Evolutionary conservation across 2,113 vertebrate species (phyloP).

Genomic region (Rafetus swinhoei): DNA sequence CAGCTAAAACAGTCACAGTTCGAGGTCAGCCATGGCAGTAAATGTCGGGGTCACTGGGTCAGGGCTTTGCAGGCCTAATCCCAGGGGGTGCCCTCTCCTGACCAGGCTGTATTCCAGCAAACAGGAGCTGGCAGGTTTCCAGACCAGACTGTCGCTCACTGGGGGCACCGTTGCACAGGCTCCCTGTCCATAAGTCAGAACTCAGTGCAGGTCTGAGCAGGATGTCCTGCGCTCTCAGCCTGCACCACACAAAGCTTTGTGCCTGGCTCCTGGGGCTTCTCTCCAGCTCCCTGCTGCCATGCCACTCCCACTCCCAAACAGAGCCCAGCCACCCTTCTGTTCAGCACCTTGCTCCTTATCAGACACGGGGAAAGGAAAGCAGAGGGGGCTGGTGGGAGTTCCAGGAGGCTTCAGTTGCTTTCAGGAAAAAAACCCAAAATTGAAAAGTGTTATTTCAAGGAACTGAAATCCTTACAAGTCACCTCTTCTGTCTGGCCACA

Average conservation of each 20-base stretch:
- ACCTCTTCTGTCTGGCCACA: background rate
- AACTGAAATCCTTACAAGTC: background rate
- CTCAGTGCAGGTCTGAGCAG: background rate
- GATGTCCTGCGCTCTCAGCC: background rate
- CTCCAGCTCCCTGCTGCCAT: background rate
- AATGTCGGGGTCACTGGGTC: background rate
- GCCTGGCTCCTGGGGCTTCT: background rate
- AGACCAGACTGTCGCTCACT: no score
- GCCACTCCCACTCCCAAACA: background rate
- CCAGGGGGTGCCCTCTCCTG: background rate
- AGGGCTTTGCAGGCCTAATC: background rate
- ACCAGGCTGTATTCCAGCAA: background rate
- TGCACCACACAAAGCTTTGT: background rate
- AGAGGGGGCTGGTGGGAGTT: background rate
- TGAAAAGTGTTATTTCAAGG: background rate
- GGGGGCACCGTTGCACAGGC: background rate
- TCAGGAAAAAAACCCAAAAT: background rate
- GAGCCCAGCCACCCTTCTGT: background rate
- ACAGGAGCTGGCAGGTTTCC: background rate
- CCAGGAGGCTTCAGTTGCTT: background rate
- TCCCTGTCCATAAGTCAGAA: background rate
- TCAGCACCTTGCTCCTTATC: background rate
- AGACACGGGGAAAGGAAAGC: background rate
- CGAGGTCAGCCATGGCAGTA: background rate
- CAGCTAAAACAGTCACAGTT: background rate